Percentiles rank a stretch among this genome's conserved stretches.
Evolutionary conservation across 2,888 invertebrate species (phyloP).

Genomic region (Gandaritis pyraliata): DNA sequence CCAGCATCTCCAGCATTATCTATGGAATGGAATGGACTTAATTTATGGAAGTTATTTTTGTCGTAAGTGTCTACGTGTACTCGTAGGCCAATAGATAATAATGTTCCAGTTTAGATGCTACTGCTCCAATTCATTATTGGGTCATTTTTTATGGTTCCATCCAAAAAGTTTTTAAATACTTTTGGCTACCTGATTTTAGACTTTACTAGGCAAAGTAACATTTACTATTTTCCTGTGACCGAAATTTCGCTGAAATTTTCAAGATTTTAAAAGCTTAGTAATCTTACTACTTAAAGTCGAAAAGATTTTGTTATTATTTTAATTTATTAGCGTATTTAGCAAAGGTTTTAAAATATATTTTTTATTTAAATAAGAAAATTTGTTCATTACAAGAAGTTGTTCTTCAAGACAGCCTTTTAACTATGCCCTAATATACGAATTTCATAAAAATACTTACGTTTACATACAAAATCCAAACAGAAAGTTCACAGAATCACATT

Average conservation of each 20-base stretch:
- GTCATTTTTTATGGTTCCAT: background rate
- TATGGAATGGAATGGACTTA: constrained; percentile 34
- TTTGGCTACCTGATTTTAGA: too few relatives aligned
- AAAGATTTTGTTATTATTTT: too few relatives aligned
- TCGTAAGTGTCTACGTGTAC: constrained; percentile 26
- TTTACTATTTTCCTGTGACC: too few relatives aligned
- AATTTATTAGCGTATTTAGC: too few relatives aligned
- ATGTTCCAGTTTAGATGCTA: constrained; percentile 17
- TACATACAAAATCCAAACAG: constrained; percentile 31
- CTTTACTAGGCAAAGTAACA: too few relatives aligned
- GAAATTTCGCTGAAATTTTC: too few relatives aligned
- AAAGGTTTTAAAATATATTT: too few relatives aligned
- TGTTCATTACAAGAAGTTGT: too few relatives aligned
- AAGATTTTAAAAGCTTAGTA: too few relatives aligned
- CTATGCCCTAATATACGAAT: background rate
- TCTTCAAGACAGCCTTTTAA: too few relatives aligned
- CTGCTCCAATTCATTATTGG: constrained; percentile 11
- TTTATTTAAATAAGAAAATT: too few relatives aligned
- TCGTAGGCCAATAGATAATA: constrained; percentile 22
- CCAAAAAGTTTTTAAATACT: background rate
- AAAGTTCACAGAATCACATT: constrained; percentile 37
- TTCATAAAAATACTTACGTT: constrained; percentile 29
- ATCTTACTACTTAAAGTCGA: too few relatives aligned
- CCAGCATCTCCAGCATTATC: constrained; percentile 35
- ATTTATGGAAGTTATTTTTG: constrained; percentile 37